Evolutionary conservation across 1,140 invertebrate species (phyloP).

Genomic region (Zaprionus vittiger): DNA sequence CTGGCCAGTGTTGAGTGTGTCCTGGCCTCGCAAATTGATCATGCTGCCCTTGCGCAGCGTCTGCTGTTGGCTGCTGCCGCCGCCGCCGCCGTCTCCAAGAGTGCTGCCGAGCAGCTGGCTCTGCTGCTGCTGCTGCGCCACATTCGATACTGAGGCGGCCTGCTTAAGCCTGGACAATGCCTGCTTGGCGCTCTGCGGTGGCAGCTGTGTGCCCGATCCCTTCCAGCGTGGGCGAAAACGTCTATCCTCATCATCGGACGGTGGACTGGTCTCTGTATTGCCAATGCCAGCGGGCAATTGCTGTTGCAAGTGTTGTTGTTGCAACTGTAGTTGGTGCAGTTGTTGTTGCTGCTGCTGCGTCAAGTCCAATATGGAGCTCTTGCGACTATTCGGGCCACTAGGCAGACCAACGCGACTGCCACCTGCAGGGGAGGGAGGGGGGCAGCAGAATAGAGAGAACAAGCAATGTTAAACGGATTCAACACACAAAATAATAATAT

Average conservation of each 20-base stretch:
- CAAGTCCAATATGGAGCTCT: slow-evolving; percentile 73
- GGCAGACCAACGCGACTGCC: slow-evolving; percentile 76
- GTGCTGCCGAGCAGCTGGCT: slow-evolving; percentile 54
- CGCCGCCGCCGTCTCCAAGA: slow-evolving; percentile 33
- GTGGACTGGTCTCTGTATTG: slow-evolving; percentile 84
- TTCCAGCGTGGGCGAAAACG: slow-evolving; percentile 78
- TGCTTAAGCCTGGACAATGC: slow-evolving; percentile 75
- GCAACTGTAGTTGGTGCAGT: slow-evolving; percentile 50
- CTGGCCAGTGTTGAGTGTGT: slow-evolving; percentile 31
- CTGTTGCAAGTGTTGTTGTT: slow-evolving; percentile 57
- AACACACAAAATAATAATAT: background rate
- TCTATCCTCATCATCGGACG: slow-evolving; percentile 84
- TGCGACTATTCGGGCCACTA: slow-evolving; percentile 77
- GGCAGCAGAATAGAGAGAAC: background rate
- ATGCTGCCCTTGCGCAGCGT: slow-evolving; percentile 64
- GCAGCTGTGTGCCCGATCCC: slow-evolving; percentile 83
- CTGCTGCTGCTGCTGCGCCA: slow-evolving; percentile 61
- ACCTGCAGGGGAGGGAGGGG: slow-evolving; percentile 43
- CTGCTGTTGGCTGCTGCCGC: slow-evolving; percentile 45
- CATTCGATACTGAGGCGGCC: slow-evolving; percentile 76
- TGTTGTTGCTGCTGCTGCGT: slow-evolving; percentile 72
- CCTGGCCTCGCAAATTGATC: slow-evolving; percentile 53
- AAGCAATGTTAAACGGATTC: slow-evolving; percentile 7
- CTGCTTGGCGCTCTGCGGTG: slow-evolving; percentile 76
- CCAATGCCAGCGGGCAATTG: slow-evolving; percentile 72